Percentiles rank a stretch among this genome's conserved stretches.
Conservation (phyloP, 2,113 vertebrate genomes). For the Notothenia coriiceps region DNA sequence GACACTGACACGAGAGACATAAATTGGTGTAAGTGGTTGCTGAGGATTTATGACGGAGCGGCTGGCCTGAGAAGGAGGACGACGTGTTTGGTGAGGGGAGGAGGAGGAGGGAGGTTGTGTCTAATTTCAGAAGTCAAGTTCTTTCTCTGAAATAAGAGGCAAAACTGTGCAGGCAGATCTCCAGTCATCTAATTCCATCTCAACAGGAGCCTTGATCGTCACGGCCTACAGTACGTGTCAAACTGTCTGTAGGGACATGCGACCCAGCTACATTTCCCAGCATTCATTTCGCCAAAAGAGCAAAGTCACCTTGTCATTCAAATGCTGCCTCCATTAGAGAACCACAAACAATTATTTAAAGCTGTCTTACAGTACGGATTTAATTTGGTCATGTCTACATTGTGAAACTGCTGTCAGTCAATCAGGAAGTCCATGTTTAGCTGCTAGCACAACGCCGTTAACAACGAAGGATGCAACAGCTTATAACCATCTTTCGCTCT, state of each 20-base stretch:
- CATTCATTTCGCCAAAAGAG: constrained; percentile 34
- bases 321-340: constrained; percentile 1
- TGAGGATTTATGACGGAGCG: constrained; percentile 64
- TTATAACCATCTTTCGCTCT: background rate
- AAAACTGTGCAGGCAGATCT: constrained; percentile 51
- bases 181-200: constrained; percentile 56
- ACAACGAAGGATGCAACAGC: background rate
- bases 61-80: constrained; percentile 14
- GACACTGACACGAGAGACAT: constrained; percentile 40
- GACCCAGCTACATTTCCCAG: constrained; percentile 28
- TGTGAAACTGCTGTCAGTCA: background rate
- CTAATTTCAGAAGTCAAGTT: constrained; percentile 70
- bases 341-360: constrained; percentile 19
- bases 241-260: constrained; percentile 31
- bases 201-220: constrained; percentile 23
- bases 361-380: constrained; percentile 13
- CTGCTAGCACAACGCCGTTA: background rate
- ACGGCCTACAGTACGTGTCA: constrained; percentile 19
- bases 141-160: constrained; percentile 63
- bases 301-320: constrained; percentile 42
- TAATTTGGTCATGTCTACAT: constrained; percentile 22
- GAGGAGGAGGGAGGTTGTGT: constrained; percentile 28
- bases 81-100: background rate
- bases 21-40: constrained; percentile 46
- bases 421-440: constrained; percentile 1